Evolutionary conservation across 2,888 invertebrate species (phyloP).

Genomic region (Xestia xanthographa): DNA sequence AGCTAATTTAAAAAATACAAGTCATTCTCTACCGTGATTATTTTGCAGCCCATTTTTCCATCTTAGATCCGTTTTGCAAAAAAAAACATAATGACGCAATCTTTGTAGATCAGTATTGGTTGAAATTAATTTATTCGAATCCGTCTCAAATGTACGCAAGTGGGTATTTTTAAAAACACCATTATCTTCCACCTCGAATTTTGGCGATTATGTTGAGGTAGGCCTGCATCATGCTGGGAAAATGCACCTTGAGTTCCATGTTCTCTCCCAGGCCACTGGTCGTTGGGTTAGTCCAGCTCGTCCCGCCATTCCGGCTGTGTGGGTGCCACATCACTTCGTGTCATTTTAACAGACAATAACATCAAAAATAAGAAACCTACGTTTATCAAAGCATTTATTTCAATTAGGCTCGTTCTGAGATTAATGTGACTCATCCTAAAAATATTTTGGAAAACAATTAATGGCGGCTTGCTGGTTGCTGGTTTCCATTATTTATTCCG

Average conservation of each 20-base stretch:
- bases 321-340: too few species aligned
- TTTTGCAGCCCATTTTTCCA: background rate
- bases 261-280: too few species aligned
- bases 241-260: background rate
- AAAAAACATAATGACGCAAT: slow-evolving; percentile 2
- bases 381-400: background rate
- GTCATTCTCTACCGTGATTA: slow-evolving; percentile 1
- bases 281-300: too few species aligned
- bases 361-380: too few species aligned
- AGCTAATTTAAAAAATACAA: background rate
- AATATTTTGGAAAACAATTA: background rate
- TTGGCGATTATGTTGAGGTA: background rate
- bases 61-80: slow-evolving; percentile 10
- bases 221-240: background rate
- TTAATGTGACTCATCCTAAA: background rate
- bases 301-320: too few species aligned
- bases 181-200: background rate
- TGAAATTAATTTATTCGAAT: background rate
- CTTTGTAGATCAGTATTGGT: background rate
- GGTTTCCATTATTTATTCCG: background rate
- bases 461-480: background rate
- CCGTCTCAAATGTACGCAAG: background rate
- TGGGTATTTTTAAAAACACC: background rate
- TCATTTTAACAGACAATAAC: too few species aligned
- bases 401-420: background rate